Base-by-base conservation (phyloP, 2,113 vertebrate species). In the Nasalis larvatus region DNA sequence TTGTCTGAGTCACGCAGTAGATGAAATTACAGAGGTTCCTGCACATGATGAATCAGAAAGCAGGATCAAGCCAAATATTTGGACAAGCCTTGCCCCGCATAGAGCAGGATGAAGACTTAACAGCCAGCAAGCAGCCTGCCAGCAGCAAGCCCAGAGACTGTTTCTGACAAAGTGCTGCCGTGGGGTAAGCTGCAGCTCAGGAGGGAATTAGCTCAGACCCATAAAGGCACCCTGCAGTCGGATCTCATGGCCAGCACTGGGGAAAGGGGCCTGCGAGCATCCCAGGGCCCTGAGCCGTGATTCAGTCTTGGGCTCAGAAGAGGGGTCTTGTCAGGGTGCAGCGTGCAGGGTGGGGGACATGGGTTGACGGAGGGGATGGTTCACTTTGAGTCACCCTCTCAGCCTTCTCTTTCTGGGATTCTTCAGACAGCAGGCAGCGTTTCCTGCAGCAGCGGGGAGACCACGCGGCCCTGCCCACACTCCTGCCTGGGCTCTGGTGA, bases 1-100 rank as follows among this genome's bases (percentile, higher is more conserved):
- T 76, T n/a, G 73, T 87, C 97, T 98, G 98, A 98, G 96, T 98
- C 97, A 98, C 47, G 8, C 96, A 77, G 91, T 16, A 82, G 98
- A 97, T 97, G 97, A 97, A 98, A 98, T 98, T 97, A 97, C 97
- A 97, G 97, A 94, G 97, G 94, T 92, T 95, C 52, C 90, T 98
- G 96, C 95, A 58, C 94, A 93, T 27, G 89, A 94, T 98, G 97
- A 98, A 97, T 97, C 98, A 98, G 97, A 97, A 95, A 80, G 96
- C 76, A 69, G 85, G 85, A 94, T 94, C 95, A 87, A 95, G 95
- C 85, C 92, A 97, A 98, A 97, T 98, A 97, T 98, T 98, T 98
- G 96, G 97, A 97, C 97, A 97, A 97, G 97, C 58, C 73, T 92
- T 94, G 77, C 96, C 84, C 84, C 16, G 89, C 56, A 17, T 47